Base-by-base conservation (phyloP, 2,797 vertebrate genomes). In the Coranthus polyacanthus region DNA sequence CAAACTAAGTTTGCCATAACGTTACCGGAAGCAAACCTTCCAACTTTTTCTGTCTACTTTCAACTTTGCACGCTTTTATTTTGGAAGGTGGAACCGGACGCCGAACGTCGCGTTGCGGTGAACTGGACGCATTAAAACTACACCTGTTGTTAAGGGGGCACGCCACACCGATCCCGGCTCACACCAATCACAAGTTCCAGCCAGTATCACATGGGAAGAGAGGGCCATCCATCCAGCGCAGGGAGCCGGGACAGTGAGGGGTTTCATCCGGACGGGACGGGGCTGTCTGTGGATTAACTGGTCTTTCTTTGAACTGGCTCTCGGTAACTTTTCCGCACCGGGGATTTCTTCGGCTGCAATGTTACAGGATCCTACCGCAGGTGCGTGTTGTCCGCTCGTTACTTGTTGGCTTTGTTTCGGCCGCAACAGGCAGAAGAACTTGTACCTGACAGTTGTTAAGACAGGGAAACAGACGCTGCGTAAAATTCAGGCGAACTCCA, bases 131-230 rank as follows among this genome's bases (percentile, higher is more conserved):
- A 50, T 68, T 50, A 64, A 61, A 74, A 59, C 24, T 7, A 59
- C 90, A 88, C 84, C 83, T 91, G 87, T 85, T 87, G 79, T 72
- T 62, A 64, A 29, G 43, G 58, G 63, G 57, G 70, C 53, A 50
- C 21, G 12, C 39, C 4, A 36, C 53, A 44, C 18, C 67, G 57
- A 41, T 16, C 29, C 15, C 13, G 2, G 17, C 32, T 3, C 46
- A 32, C 45, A 36, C 79, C n/a, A 61, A 75, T 59, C 59, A 80
- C 29, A 75, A 57, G 75, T 75, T 13, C 3, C 16, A 15, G 43
- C 2, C 10, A 6, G 3, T 45, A 8, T 79, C 84, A 79, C 83
- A 42, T 73, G 84, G 59, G 32, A 13, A 29, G 46, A 66, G 58
- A 53, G 56, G 59, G 32, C 7, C 72, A 11, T 8, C 21, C 2